Base-by-base conservation (phyloP, 2,888 invertebrate species). In the Tetanocera ferruginea region DNA sequence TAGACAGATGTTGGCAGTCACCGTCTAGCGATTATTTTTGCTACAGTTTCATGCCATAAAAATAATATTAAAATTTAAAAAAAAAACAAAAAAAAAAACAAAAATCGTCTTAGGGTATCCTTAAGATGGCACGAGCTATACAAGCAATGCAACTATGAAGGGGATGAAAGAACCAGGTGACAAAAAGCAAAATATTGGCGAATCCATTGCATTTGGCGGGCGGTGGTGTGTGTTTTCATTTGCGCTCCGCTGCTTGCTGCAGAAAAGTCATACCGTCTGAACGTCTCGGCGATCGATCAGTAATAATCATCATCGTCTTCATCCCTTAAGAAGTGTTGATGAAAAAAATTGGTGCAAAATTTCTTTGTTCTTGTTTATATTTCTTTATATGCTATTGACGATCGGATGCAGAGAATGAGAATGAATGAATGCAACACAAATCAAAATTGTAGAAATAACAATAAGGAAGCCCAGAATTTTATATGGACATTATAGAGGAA, bases 281-380 rank as follows among this genome's bases (percentile, higher is more conserved):
- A 55, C 52, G 25, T 17, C 25, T 25, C 43, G 37, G 57, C 37
- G 5, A 28, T 51, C 43, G 25, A 60, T 60, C 37, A 60, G 28
- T 37, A 34, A 8, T 17, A 3, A 19, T 34, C 31, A 14, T 11
- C 34, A 34, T 17, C 19, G 51, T 11, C n/a, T 52, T 64, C 74
- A 75, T 66, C 75, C 75, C 75, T 55, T 75, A 55, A 74, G 25
- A 66, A 51, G n/a, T 25, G n/a, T 14, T 34, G 37, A 3, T 25
- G 25, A 55, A 75, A 43, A 31, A 75, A 75, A 67, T 75, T 75
- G 55, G 75, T 75, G 67, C 75, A 62, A 75, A 75, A 55, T 31
- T 51, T 60, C 57, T 5, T 75, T 37, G 66, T 37, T 23, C 51
- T 73, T 73, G 51, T 66, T 66, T 28, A 6, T 62, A 23, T 73